A percentile compares a stretch with the other conserved stretches of the same genome.
phyloP scores from a whole-genome alignment of 1,140 invertebrate genomes.

The Trichoplusia ni region DNA sequence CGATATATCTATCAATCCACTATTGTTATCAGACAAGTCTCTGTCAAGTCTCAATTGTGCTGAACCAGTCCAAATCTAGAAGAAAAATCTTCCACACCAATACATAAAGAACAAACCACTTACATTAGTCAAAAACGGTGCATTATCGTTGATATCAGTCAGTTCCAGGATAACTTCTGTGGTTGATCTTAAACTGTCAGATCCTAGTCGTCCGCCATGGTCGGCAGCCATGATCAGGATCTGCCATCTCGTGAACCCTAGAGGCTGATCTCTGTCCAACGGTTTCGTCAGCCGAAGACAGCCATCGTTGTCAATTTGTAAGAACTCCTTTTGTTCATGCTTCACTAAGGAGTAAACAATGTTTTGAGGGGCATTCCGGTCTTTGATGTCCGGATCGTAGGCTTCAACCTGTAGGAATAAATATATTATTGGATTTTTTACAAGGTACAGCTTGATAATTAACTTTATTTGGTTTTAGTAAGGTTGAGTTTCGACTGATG shows the following conservation, averaged over 20 bases:
- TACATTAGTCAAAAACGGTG: constrained; percentile 90
- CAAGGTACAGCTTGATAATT: neutral
- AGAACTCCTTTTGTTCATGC: constrained; percentile 85
- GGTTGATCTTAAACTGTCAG: constrained; percentile 83
- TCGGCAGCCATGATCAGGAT: constrained; percentile 92
- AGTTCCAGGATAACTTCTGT: constrained; percentile 89
- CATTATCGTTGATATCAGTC: constrained; percentile 95
- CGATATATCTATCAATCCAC: too few species aligned
- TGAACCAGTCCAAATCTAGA: neutral
- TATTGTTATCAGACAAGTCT: too few species aligned
- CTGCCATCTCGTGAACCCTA: constrained; percentile 91
- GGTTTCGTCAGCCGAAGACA: constrained; percentile 89
- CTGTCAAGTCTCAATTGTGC: too few species aligned
- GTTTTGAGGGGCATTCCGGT: constrained; percentile 87
- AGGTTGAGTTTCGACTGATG: too few species aligned
- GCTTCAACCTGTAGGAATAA: constrained; percentile 83
- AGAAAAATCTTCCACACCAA: constrained; percentile 4
- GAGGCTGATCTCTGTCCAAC: constrained; percentile 93
- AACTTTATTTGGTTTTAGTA: too few species aligned
- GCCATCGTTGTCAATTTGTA: constrained; percentile 87
- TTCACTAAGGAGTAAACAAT: constrained; percentile 90
- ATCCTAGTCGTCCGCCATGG: constrained; percentile 83
- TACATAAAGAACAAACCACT: constrained; percentile 56
- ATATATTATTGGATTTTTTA: neutral
- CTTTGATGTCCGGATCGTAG: constrained; percentile 92